phyloP scores from a whole-genome alignment of 2,113 vertebrate genomes.

The Hydrochoerus hydrochaeris region DNA sequence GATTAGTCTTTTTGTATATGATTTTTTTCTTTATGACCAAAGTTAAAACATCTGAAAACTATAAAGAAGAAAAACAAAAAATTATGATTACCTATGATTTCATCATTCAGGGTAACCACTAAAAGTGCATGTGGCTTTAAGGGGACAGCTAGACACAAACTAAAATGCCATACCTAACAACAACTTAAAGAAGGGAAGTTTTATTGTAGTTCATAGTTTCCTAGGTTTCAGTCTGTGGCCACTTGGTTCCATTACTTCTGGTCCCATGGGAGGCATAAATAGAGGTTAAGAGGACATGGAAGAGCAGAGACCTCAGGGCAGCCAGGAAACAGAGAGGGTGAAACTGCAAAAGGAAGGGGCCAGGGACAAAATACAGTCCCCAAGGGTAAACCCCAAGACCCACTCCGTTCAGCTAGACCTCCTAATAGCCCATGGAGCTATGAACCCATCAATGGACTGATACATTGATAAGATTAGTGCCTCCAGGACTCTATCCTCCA shows the following conservation, averaged over 20 bases:
- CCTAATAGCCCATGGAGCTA: not conserved
- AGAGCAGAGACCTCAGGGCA: not conserved
- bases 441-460: not conserved
- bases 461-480: not conserved
- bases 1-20: not conserved
- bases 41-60: conserved; percentile 14
- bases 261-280: not conserved
- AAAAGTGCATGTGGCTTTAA: not conserved
- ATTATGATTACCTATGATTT: not conserved
- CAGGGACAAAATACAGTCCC: not conserved
- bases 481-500: not conserved
- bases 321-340: not conserved
- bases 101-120: not conserved
- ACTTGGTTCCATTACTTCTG: not conserved
- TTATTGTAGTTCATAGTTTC: not conserved
- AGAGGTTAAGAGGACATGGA: not conserved
- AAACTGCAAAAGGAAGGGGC: not conserved
- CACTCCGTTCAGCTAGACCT: not conserved
- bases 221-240: not conserved
- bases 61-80: not conserved
- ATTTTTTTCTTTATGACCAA: conserved; percentile 3
- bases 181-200: not conserved
- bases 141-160: not conserved
- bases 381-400: not conserved
- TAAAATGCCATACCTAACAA: not conserved